Base-by-base conservation (phyloP, 2,797 vertebrate genomes). In the Eutrigla gurnardus region DNA sequence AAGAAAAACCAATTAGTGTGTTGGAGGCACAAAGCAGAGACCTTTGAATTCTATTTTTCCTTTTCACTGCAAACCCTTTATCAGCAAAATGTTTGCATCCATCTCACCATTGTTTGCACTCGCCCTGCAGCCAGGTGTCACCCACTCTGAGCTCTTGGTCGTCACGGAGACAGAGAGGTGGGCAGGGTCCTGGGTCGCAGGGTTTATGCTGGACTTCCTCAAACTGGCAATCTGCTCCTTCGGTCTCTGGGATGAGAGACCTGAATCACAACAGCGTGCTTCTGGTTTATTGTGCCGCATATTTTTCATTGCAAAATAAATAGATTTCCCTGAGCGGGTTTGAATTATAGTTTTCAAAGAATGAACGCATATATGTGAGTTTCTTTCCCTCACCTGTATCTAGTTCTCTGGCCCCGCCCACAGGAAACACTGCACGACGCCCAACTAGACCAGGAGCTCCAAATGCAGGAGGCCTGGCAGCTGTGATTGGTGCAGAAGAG, bases 391-490 rank as follows among this genome's bases (percentile, higher is more conserved):
- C 64, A 97, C 96, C 96, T 95, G 92, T 97, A 97, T 63, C 96
- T 95, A 10, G 94, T 95, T 79, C 93, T 95, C 61, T 87, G 92
- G 53, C 94, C 93, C 0, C 43, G 83, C 32, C 94, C 95, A 71
- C 97, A 97, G 11, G 95, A 95, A 47, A 83, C 70, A 15, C 97
- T 97, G 84, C 97, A 98, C 3, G 76, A 73, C 0, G 96, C 94
- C 97, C 97, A 98, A 39, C 89, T 90, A 17, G 96, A 96, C 96
- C 97, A 98, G 67, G 77, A 93, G 78, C 97, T 97, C 97, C 97
- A 97, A 0, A 50, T 25, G 14, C 97, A 98, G 60, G 73, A 12
- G 7, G 65, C 6, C 36, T 90, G 81, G 77, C 97, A 97, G 91
- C 84, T 93, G 82, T 82, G 80, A 65, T 94, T 86, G 43, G 92